phyloP scores from a whole-genome alignment of 2,888 invertebrate species.

The Sisyra terminalis region DNA sequence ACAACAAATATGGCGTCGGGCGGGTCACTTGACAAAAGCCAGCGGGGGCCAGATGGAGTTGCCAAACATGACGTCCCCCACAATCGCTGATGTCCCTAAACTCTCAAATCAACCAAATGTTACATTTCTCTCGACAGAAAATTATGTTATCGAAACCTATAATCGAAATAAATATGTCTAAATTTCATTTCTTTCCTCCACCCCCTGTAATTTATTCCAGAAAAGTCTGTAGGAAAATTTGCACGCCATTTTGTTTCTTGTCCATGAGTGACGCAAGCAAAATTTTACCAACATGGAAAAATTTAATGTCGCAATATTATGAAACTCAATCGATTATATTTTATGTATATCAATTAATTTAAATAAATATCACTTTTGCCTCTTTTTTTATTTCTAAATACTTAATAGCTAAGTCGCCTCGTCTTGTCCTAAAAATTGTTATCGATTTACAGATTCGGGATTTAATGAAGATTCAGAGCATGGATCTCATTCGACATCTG shows the following conservation, averaged over 20 bases:
- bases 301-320: neutral
- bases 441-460: slow-evolving; percentile 18
- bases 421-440: slow-evolving; percentile 12
- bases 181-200: neutral
- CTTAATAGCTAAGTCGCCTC: neutral
- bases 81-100: too few species aligned
- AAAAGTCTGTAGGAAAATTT: too few species aligned
- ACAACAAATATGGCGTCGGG: slow-evolving; percentile 27
- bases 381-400: slow-evolving; percentile 1
- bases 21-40: slow-evolving; percentile 23
- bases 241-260: too few species aligned
- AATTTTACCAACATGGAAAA: neutral
- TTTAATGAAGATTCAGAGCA: slow-evolving; percentile 8
- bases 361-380: neutral
- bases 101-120: too few species aligned
- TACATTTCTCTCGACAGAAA: too few species aligned
- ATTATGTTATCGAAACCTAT: too few species aligned
- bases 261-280: too few species aligned
- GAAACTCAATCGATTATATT: neutral
- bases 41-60: slow-evolving; percentile 9
- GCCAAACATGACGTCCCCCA: too few species aligned
- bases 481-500: slow-evolving; percentile 2
- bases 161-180: slow-evolving; percentile 2
- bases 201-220: neutral
- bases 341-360: neutral